phyloP scores from a whole-genome alignment of 2,888 invertebrate genomes.

The Hydraecia micacea region DNA sequence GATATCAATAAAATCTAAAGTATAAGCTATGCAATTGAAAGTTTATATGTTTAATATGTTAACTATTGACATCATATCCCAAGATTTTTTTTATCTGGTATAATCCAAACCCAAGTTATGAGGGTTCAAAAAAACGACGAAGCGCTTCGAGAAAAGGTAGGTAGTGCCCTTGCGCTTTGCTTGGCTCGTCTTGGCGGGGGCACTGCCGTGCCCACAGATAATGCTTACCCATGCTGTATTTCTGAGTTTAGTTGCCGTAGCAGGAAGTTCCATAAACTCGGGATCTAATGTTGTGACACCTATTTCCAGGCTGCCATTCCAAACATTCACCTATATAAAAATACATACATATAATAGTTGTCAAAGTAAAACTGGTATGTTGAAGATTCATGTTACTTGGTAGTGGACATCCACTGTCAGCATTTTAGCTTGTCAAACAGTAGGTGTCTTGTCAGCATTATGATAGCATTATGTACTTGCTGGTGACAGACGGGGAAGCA shows the following conservation, averaged over 20 bases:
- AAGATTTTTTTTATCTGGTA: too few relatives aligned
- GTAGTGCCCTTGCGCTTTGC: too few relatives aligned
- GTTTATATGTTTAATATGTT: too few relatives aligned
- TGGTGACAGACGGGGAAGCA: not conserved
- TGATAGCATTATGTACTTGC: not conserved
- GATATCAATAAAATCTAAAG: too few relatives aligned
- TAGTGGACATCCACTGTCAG: not conserved
- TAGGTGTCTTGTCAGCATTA: not conserved
- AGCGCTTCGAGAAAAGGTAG: too few relatives aligned
- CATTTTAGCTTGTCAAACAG: not conserved
- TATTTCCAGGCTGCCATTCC: conserved; percentile 98
- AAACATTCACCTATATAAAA: conserved; percentile 93
- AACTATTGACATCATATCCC: too few relatives aligned
- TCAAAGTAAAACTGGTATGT: not conserved
- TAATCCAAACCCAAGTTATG: too few relatives aligned
- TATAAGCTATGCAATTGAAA: too few relatives aligned
- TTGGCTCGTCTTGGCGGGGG: too few relatives aligned
- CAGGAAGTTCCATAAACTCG: conserved; percentile 96
- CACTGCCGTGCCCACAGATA: too few relatives aligned
- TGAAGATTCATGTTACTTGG: not conserved
- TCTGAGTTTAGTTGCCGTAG: conserved; percentile 94
- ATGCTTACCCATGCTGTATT: conserved; percentile 94
- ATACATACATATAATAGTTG: conserved; percentile 5
- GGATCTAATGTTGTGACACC: conserved; percentile 98
- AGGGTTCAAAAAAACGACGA: too few relatives aligned